These are phyloP conservation scores for Gymnosoma rotundatum DNA, from an alignment of 2,888 invertebrate genomes.

Conservation along the genomic window DNA sequence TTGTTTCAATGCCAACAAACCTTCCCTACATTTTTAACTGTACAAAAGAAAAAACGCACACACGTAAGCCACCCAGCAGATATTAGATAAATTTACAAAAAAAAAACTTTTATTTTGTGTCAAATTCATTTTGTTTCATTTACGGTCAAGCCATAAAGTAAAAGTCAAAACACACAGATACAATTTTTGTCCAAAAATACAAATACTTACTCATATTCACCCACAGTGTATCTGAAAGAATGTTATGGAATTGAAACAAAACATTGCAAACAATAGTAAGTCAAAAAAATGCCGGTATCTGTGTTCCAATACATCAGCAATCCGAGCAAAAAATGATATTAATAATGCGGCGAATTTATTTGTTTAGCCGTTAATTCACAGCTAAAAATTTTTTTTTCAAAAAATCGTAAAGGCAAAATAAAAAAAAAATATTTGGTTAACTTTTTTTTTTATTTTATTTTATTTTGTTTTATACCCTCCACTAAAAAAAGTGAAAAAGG, in stretches of 20 bases:
- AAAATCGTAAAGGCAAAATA: too few relatives aligned
- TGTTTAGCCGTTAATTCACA: neutral
- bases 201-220: neutral
- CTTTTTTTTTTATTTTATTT: too few relatives aligned
- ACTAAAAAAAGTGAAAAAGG: too few relatives aligned
- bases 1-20: conserved; percentile 64
- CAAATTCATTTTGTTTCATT: neutral
- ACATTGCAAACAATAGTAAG: neutral
- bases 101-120: neutral
- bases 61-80: neutral
- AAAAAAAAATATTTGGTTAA: too few relatives aligned
- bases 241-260: conserved; percentile 22
- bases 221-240: conserved; percentile 10
- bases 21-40: conserved; percentile 8
- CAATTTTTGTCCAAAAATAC: neutral
- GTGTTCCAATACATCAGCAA: neutral
- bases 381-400: too few relatives aligned
- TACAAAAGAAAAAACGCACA: neutral
- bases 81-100: neutral
- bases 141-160: neutral
- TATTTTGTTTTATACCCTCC: too few relatives aligned
- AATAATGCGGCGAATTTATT: conserved; percentile 10
- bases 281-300: conserved; percentile 7
- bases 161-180: neutral
- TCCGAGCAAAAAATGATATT: neutral